These are phyloP conservation scores for Cataglyphis altisquamis DNA, from an alignment of 2,888 invertebrate species.

Conservation along the genomic window DNA sequence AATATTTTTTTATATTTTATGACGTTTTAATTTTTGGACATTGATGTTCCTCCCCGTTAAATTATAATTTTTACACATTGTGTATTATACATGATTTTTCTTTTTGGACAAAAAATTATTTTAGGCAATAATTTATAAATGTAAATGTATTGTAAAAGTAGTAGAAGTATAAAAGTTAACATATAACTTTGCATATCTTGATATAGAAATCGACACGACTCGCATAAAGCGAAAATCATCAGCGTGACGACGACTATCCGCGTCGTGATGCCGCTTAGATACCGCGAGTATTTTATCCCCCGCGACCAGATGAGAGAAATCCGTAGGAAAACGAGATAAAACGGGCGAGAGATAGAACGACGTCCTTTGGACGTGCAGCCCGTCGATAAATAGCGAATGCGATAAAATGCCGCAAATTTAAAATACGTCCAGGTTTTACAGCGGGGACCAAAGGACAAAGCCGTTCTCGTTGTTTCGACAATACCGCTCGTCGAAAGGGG, in stretches of 20 bases:
- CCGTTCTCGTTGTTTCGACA: slow-evolving; percentile 80
- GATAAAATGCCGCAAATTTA: slow-evolving; percentile 79
- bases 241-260: slow-evolving; percentile 63
- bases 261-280: slow-evolving; percentile 62
- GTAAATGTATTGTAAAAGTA: slow-evolving; percentile 2
- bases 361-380: slow-evolving; percentile 77
- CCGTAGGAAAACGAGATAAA: slow-evolving; percentile 51
- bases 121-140: neutral
- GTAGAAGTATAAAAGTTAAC: neutral
- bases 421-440: slow-evolving; percentile 79
- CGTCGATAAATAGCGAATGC: slow-evolving; percentile 79
- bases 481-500: slow-evolving; percentile 78
- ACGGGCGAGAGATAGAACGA: slow-evolving; percentile 61
- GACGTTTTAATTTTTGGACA: neutral
- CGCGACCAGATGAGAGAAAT: slow-evolving; percentile 53
- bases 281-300: slow-evolving; percentile 70
- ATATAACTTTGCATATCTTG: neutral
- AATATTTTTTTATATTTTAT: neutral
- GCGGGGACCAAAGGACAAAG: slow-evolving; percentile 79
- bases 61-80: neutral
- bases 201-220: neutral
- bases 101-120: neutral
- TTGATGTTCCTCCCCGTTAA: neutral
- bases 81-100: neutral
- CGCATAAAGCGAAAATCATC: slow-evolving; percentile 68